Conservation (phyloP, 2,888 invertebrate species). For the Xestia sexstrigata region DNA sequence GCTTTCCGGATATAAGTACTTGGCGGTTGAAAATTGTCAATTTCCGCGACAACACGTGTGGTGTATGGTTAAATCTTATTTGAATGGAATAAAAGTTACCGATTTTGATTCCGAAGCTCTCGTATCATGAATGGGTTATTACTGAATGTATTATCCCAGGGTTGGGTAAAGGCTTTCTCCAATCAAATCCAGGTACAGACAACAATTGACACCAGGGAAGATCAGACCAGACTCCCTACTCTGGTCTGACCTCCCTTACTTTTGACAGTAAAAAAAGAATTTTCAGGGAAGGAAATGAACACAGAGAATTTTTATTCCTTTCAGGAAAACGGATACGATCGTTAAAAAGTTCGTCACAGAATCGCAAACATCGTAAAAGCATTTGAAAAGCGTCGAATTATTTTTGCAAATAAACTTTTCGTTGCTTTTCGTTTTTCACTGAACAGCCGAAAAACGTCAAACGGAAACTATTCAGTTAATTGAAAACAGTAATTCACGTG, state of each 20-base stretch:
- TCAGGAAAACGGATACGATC: neutral
- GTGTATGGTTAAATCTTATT: constrained; percentile 17
- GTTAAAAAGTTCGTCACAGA: neutral
- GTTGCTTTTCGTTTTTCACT: neutral
- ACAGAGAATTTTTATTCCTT: neutral
- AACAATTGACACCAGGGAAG: neutral
- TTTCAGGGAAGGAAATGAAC: neutral
- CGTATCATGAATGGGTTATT: neutral
- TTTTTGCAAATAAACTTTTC: neutral
- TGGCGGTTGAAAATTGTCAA: constrained; percentile 35
- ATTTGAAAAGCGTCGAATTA: neutral
- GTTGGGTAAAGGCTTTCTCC: neutral
- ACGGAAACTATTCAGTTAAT: neutral
- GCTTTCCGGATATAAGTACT: constrained; percentile 20
- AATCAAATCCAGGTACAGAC: neutral
- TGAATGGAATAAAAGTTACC: constrained; percentile 3
- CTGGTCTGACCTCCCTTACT: neutral
- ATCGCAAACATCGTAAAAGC: neutral
- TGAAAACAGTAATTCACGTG: neutral
- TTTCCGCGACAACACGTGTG: constrained; percentile 23
- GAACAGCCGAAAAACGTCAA: neutral
- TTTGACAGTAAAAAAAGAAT: neutral
- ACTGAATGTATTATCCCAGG: neutral
- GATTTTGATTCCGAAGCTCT: neutral
- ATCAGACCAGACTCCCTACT: no score